Base-by-base conservation (phyloP, 2,888 invertebrate genomes). In the Dynastes tityus region DNA sequence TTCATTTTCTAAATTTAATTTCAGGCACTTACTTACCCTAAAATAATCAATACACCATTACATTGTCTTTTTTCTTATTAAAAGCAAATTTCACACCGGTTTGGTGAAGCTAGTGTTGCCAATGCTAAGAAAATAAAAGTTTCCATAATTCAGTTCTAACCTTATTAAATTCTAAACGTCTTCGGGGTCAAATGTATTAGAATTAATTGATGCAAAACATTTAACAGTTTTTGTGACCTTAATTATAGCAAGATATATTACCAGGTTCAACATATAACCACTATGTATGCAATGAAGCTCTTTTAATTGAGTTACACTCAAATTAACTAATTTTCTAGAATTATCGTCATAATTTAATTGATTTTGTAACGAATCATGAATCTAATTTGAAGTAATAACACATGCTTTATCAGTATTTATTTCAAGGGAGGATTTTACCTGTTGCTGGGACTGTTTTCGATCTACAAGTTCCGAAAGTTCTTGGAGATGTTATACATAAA, bases 381-480 rank as follows among this genome's bases (percentile, higher is more conserved):
- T 37, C 32, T 22, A 22, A 22, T 22, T 37, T 37, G 32, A 37
- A 37, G 4, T 5, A 16, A 55, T 45, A 55, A 16, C 8, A 22
- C 55, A 6, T 6, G 16, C n/a, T n/a, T 55, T 6, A 55, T 6
- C 4, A 55, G 5, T 11, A 29, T 61, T 29, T 29, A 27, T 61
- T 61, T 61, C 11, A 61, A 94, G 95, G 95, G 40, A 93, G 93
- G 87, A 91, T 96, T 37, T 90, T 91, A 80, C 88, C 91, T 0
- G 96, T 97, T 0, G 92, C 91, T 0, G 93, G 92, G 0, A 95
- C 94, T 0, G 84, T 91, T 0, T 95, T 93, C 85, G 97, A 98
- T 89, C 91, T 98, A 67, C 91, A 94, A 81, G 90, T 91, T 0
- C 91, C 94, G 0, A 91, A 91, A 73, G 86, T 91, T 22, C 88